Percentiles rank a stretch among this genome's conserved stretches.
Conservation (phyloP, 2,797 vertebrate genomes). For the Spinus olivaceus region DNA sequence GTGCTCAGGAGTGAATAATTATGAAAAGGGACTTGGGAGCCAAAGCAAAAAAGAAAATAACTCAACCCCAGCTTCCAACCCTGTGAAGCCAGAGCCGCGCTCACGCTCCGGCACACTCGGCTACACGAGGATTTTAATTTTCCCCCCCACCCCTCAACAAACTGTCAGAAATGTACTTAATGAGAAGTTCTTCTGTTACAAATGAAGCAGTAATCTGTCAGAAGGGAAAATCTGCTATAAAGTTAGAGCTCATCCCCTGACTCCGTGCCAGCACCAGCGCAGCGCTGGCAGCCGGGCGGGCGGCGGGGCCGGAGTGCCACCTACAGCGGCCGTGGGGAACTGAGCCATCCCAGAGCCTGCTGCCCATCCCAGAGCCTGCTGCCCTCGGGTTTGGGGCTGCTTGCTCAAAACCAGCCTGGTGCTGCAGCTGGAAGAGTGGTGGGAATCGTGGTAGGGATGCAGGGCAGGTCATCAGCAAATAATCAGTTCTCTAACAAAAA, state of each 20-base stretch:
- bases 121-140: not conserved
- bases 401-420: not conserved
- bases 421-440: not conserved
- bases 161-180: constrained; percentile 51
- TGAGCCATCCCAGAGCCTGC: not conserved
- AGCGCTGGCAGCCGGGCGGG: not conserved
- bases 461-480: not conserved
- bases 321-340: not conserved
- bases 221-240: constrained; percentile 41
- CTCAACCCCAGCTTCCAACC: not conserved
- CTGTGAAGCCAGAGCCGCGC: rapidly evolving
- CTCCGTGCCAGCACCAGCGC: not conserved
- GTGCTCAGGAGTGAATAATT: not conserved
- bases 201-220: constrained; percentile 51
- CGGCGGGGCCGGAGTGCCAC: constrained; percentile 11
- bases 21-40: not conserved
- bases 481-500: not conserved
- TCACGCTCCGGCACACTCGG: not conserved
- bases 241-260: constrained; percentile 19
- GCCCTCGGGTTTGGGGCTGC: not conserved
- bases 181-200: constrained; percentile 37
- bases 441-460: not conserved
- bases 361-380: not conserved
- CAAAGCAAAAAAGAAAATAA: not conserved
- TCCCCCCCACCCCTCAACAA: not conserved